phyloP scores from a whole-genome alignment of 2,113 vertebrate species.

The Falco punctatus region DNA sequence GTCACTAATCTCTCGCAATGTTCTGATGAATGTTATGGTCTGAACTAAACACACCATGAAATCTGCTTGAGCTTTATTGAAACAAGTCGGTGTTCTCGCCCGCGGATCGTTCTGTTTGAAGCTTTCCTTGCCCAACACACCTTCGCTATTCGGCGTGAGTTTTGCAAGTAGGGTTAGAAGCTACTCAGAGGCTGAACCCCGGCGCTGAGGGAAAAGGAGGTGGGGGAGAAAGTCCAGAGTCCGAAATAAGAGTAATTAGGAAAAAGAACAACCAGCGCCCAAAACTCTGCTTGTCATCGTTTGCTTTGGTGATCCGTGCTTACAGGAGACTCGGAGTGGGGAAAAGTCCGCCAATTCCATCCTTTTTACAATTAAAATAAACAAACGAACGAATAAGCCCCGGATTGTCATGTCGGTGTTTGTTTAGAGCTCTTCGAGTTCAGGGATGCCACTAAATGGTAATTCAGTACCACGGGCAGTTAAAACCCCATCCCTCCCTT shows the following conservation, averaged over 20 bases:
- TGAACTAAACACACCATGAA: slow-evolving; percentile 53
- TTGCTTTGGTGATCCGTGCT: background rate
- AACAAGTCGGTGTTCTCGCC: background rate
- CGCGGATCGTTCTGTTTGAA: background rate
- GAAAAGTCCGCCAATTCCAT: background rate
- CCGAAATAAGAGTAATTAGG: background rate
- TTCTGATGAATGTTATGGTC: slow-evolving; percentile 56
- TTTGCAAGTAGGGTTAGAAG: background rate
- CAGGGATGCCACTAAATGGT: background rate
- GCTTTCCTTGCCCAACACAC: background rate
- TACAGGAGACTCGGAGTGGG: background rate
- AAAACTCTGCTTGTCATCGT: background rate
- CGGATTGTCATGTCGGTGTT: background rate
- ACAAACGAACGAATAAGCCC: background rate
- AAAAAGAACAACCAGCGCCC: background rate
- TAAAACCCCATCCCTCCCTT: background rate
- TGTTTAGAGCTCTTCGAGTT: background rate
- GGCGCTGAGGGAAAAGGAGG: background rate
- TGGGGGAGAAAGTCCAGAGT: background rate
- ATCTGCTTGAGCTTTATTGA: slow-evolving; percentile 33
- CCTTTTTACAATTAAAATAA: background rate
- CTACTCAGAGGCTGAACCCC: background rate
- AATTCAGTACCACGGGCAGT: background rate
- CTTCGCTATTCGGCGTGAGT: background rate
- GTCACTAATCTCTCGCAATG: slow-evolving; percentile 59